phyloP scores from a whole-genome alignment of 2,113 vertebrate species.

The Cryptotis parvus region DNA sequence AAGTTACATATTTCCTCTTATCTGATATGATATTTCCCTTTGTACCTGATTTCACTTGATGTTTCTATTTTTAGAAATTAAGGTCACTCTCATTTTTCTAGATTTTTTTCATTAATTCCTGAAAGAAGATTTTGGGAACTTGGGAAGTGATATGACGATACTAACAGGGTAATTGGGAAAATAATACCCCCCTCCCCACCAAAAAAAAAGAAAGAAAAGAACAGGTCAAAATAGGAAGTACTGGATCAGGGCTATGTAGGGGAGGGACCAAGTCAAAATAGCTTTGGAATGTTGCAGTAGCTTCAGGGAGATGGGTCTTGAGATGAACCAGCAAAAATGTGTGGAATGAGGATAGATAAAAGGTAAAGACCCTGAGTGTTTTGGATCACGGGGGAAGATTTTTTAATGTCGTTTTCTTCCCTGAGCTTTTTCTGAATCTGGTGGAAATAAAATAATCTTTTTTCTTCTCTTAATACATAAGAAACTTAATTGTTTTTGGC shows the following conservation, averaged over 20 bases:
- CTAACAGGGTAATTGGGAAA: neutral
- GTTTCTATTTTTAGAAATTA: neutral
- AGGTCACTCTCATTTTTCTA: neutral
- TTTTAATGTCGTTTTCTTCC: neutral
- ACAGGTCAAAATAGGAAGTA: neutral
- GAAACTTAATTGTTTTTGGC: neutral
- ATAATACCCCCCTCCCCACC: neutral
- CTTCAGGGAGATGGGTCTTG: neutral
- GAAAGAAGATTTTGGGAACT: neutral
- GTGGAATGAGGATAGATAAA: neutral
- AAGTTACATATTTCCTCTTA: neutral
- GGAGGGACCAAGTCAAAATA: neutral
- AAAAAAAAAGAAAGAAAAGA: too few species aligned
- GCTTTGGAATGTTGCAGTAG: neutral
- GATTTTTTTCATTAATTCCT: neutral
- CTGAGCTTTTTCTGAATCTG: neutral
- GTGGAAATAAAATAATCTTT: neutral
- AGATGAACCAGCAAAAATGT: neutral
- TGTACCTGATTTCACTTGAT: neutral
- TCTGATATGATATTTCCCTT: neutral
- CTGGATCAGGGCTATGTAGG: neutral
- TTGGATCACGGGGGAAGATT: neutral
- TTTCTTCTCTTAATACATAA: neutral
- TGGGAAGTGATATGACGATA: neutral
- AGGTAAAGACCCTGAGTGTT: too few species aligned